Base-by-base conservation (phyloP, 1,140 invertebrate species). In the Brachystomella parvula region DNA sequence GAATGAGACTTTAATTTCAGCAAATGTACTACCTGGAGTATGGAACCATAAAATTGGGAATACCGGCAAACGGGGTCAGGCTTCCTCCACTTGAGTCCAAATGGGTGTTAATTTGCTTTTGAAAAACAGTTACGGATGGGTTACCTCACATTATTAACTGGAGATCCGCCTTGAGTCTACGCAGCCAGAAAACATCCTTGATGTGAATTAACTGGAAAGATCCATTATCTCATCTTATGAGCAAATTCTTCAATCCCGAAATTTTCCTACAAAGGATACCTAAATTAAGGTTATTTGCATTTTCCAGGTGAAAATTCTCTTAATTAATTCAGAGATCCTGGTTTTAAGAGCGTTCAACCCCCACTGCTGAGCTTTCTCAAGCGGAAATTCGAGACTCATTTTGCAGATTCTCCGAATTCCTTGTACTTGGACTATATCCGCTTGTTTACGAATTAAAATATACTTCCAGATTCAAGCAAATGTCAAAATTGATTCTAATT, bases 171-270 rank as follows among this genome's bases (percentile, higher is more conserved):
- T 53, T 24, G 39, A 17, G 6, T 24, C 24, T 53, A 53, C 39
- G 9, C n/a, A 44, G 9, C 39, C n/a, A 24, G 9, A 6, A 24
- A 17, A 9, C 24, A 53, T 53, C 49, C 49, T 53, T 53, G 49
- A 24, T 53, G 49, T 9, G 12, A 53, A 53, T 53, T 53, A 53
- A 53, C 12, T 53, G 49, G 49, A 53, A 53, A 53, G 49, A 53
- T 53, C 49, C 49, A 53, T 53, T 53, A 53, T 53, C 49, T 53
- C 6, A 9, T 39, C 35, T 39, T 39, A 39, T 19, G 6, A 39
- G 35, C 35, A 39, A 39, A 39, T 19, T 39, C 35, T 9, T 39
- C 35, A n/a, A n/a, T n/a, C 35, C 35, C 6, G 6, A 39, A 6
- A 39, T 6, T 39, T 19, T 39, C 35, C 6, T 19, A 39, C 6